A percentile compares a stretch with the other conserved stretches of the same genome.
phyloP scores from a whole-genome alignment of 2,113 vertebrate species.

The Butorides virescens region DNA sequence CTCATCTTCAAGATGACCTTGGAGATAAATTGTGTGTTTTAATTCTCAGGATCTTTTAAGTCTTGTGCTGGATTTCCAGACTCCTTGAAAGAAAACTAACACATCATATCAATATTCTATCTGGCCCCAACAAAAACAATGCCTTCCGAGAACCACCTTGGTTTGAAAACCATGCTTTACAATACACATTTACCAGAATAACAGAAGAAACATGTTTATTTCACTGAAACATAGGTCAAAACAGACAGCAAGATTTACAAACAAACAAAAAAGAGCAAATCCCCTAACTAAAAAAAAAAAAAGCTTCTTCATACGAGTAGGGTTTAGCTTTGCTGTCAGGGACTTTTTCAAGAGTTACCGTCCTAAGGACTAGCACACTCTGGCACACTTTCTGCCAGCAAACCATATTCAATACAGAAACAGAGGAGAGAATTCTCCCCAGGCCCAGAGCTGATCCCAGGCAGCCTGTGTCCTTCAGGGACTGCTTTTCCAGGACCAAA shows the following conservation, averaged over 20 bases:
- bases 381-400: background rate
- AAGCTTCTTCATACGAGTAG: background rate
- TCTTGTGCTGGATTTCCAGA: background rate
- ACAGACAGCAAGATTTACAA: background rate
- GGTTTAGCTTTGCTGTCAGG: background rate
- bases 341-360: background rate
- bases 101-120: fast-evolving
- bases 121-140: background rate
- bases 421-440: fast-evolving
- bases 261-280: background rate
- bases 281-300: background rate
- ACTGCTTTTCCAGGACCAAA: background rate
- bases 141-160: background rate
- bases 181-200: background rate
- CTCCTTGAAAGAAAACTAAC: background rate
- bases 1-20: background rate
- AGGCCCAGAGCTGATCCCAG: background rate
- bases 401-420: background rate
- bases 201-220: background rate
- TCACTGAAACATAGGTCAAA: background rate
- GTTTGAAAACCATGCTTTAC: background rate
- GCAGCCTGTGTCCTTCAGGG: background rate
- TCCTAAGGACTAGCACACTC: no score
- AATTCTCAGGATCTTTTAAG: background rate
- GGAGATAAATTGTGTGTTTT: background rate